Conservation (phyloP, 2,797 vertebrate species). For the Argentina silus region DNA sequence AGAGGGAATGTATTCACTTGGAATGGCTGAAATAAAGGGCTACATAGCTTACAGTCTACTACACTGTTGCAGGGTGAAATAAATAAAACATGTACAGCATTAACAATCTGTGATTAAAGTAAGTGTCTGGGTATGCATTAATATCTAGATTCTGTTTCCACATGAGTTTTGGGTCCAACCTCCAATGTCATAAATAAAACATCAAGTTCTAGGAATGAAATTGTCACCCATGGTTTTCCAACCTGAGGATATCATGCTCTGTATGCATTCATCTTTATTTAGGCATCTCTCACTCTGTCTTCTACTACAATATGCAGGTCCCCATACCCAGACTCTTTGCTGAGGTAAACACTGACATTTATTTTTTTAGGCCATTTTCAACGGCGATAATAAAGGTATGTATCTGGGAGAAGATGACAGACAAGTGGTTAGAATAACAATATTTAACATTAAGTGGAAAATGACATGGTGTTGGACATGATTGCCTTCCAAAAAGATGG, state of each 20-base stretch:
- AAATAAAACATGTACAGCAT: background rate
- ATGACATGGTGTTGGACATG: conserved; percentile 14
- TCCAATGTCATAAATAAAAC: background rate
- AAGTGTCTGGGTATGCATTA: background rate
- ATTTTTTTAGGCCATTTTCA: conserved; percentile 6
- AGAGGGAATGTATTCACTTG: background rate
- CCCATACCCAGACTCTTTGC: background rate
- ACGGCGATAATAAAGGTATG: background rate
- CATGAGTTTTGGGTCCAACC: background rate
- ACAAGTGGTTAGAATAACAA: background rate
- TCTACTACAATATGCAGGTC: background rate
- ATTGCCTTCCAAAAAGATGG: conserved; percentile 10
- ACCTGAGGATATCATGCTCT: background rate
- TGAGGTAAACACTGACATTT: background rate
- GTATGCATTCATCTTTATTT: background rate
- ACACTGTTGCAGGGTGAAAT: background rate
- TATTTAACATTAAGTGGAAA: conserved; percentile 6
- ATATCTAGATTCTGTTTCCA: background rate
- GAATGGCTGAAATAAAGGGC: background rate
- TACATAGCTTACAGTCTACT: background rate
- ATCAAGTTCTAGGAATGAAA: background rate
- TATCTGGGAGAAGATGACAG: background rate
- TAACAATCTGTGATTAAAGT: background rate
- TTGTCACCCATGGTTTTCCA: background rate
- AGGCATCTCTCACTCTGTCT: background rate